Evolutionary conservation across 2,797 vertebrate species (phyloP), one percentile per base, ranked within the genome.

Genomic region (Acanthurus tractus): DNA sequence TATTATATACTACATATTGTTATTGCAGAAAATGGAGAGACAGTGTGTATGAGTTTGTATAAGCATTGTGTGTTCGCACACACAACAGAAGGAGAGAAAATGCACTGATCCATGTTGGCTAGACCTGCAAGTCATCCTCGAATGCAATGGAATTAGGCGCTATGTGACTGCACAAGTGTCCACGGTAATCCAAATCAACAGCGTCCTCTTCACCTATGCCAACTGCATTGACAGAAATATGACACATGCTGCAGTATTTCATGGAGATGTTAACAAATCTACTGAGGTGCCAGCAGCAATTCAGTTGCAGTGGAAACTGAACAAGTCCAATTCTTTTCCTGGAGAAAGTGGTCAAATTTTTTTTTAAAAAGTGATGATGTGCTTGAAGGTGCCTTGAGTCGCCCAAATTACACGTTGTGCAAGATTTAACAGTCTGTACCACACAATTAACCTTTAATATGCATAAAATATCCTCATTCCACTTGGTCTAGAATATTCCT

Each of bases 221-320:
- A 53, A 38, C 25, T 56, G 23, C 54, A 78, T 40, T 69, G 74
- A 83, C 49, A 70, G 67, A 79, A 74, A 68, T 55, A 25, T 58
- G 70, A 70, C 36, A 58, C 52, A 54, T 12, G 29, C 25, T 58
- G 59, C 59, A 54, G 36, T 40, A 68, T 54, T 76, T 76, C 34
- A 78, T 57, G 44, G 20, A 49, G 42, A 58, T 67, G 25, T 74
- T 74, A 58, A 61, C 22, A 45, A 56, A 67, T 63, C 22, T 22
- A 29, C 46, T 1, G 45, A 36, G 49, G 34, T 64, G 53, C 64
- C 67, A 64, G 61, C n/a, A 6, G 45, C 9, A 29, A 23, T 62
- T 57, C 6, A 42, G 14, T 44, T 65, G 48, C 15, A 61, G 63
- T 71, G 58, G 65, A 62, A 68, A 18, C 4, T 4, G 22, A 68